Conservation (phyloP, 2,113 vertebrate species). For the Glaucomys volans region DNA sequence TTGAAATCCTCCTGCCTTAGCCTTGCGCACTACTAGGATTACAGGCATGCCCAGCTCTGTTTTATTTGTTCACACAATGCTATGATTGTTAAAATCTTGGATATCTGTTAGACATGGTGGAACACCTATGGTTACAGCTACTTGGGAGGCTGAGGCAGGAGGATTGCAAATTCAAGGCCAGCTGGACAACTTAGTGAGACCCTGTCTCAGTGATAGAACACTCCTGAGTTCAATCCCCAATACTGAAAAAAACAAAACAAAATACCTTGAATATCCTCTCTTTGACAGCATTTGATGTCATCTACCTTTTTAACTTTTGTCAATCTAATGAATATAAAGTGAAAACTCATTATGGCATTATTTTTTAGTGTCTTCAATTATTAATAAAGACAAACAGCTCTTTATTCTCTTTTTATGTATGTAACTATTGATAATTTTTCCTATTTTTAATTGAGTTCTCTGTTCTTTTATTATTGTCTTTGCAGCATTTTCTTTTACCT, state of each 20-base stretch:
- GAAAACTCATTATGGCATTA: not conserved
- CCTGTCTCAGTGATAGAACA: too few species aligned
- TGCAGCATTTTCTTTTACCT: not conserved
- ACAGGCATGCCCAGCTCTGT: too few species aligned
- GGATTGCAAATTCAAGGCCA: too few species aligned
- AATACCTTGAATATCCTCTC: not conserved
- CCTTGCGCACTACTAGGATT: too few species aligned
- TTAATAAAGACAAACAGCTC: slow-evolving; percentile 13
- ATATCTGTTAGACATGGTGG: not conserved
- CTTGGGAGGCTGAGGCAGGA: too few species aligned
- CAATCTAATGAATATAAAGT: not conserved
- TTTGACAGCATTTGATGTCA: not conserved
- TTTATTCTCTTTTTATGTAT: not conserved
- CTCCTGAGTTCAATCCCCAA: not conserved
- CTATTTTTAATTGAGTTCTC: not conserved
- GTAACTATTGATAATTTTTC: not conserved
- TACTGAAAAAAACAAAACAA: too few species aligned
- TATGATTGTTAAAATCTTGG: slow-evolving; percentile 21
- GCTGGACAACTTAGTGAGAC: too few species aligned
- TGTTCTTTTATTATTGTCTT: not conserved
- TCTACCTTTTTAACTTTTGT: slow-evolving; percentile 23
- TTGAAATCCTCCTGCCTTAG: too few species aligned
- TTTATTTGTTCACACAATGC: not conserved
- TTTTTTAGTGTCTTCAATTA: not conserved
- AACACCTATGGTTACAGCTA: too few species aligned